Evolutionary conservation across 2,888 invertebrate genomes (phyloP), one percentile per base, ranked within the genome.

Genomic region (Scrobipalpa atriplicella): DNA sequence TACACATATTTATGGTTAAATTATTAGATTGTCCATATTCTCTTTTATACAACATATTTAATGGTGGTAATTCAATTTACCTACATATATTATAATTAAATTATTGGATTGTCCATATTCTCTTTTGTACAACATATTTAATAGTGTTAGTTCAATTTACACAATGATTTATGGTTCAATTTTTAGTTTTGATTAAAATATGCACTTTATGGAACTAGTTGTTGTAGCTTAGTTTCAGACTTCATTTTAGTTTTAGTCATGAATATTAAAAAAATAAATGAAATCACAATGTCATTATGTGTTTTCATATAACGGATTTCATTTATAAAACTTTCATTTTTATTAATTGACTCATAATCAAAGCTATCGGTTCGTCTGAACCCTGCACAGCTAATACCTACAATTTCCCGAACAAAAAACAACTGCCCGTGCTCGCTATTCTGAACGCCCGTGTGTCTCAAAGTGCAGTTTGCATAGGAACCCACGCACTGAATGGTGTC

Each of bases 401-500:
- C 29, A 29, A 29, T 3, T 29, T 29, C 29, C 5, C 29, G 5
- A 29, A 29, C 29, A 29, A 2, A 29, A 2, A 29, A 2, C 29
- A 29, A 5, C 29, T 29, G 29, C 29, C 29, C 29, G 29, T 29
- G 29, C 29, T 47, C 16, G 47, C 6, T 5, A 16, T 47, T 16
- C 16, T 47, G 7, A 16, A 5, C 7, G 21, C 3, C 19, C 2
- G 16, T 63, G 52, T 63, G 63, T 52, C 47, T 19, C 52, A 19
- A 11, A 21, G 11, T 51, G 29, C 51, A 73, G 71, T 73, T 29
- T 74, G 70, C 64, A 67, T 39, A 56, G 62, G n/a, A 74, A 75
- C 67, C 74, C 69, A 72, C 72, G 75, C 75, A 75, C 68, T 66
- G 73, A 76, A 78, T 78, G 71, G 71, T 6, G 38, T 36, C 58